phyloP scores from a whole-genome alignment of 1,140 invertebrate genomes.

The Papilio aristodemus region DNA sequence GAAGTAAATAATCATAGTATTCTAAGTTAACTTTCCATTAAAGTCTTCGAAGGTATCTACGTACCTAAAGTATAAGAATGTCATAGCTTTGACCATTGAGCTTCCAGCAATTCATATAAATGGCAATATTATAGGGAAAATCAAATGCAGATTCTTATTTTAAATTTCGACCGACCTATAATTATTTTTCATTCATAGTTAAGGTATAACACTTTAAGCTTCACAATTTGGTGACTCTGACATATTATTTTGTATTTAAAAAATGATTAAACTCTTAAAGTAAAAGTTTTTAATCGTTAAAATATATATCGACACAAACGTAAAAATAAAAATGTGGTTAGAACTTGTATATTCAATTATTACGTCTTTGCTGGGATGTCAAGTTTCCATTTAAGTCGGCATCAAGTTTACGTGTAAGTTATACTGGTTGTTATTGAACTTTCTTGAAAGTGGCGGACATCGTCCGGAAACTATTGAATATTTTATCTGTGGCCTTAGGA shows the following conservation, averaged over 20 bases:
- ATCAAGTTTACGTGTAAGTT: slow-evolving; percentile 2
- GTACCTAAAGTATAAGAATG: no score
- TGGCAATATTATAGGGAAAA: no score
- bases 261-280: no score
- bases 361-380: background rate
- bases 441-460: slow-evolving; percentile 44
- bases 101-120: no score
- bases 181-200: no score
- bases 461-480: slow-evolving; percentile 20
- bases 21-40: background rate
- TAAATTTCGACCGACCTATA: no score
- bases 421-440: slow-evolving; percentile 45
- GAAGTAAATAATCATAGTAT: no score
- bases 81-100: no score
- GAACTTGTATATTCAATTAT: slow-evolving; percentile 13
- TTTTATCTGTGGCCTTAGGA: slow-evolving; percentile 16
- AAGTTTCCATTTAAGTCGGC: slow-evolving; percentile 23
- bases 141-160: no score
- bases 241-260: no score
- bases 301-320: background rate
- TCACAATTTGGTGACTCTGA: no score
- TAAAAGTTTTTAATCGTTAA: background rate
- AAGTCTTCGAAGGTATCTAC: background rate
- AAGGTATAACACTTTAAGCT: no score
- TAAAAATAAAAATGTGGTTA: background rate